Evolutionary conservation across 2,797 vertebrate genomes (phyloP).

Genomic region (Numenius phaeopus): DNA sequence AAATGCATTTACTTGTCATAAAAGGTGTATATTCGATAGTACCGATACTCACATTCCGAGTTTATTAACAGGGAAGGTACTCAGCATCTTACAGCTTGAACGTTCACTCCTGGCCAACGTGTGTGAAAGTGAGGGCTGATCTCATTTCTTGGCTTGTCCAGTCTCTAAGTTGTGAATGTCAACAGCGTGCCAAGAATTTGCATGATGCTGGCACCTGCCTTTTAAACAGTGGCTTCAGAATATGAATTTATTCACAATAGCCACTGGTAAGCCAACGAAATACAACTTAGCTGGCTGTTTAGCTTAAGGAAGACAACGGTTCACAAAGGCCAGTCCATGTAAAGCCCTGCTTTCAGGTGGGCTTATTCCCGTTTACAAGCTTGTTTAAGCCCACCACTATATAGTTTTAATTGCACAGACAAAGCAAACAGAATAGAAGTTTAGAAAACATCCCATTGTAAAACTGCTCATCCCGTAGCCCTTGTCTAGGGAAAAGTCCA

Average conservation of each 20-base stretch:
- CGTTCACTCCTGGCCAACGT: neutral
- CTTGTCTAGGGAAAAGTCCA: accelerated
- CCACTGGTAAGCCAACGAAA: neutral
- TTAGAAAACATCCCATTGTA: neutral
- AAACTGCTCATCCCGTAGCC: neutral
- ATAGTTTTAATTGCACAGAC: neutral
- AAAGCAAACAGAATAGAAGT: neutral
- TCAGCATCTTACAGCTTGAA: neutral
- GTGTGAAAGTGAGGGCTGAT: neutral
- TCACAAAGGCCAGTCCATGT: neutral
- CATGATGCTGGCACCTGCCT: neutral
- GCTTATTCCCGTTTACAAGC: neutral
- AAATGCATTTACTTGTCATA: neutral
- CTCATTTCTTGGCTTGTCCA: neutral
- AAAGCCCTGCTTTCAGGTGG: neutral
- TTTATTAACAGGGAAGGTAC: neutral
- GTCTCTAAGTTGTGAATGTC: neutral
- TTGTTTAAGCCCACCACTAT: neutral
- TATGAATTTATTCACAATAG: neutral
- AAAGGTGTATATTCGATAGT: neutral
- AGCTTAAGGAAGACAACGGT: neutral
- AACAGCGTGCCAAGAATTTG: neutral
- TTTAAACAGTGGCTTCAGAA: neutral
- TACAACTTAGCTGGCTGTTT: neutral
- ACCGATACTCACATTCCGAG: neutral